Percentiles rank a stretch among this genome's conserved stretches.
Conservation (phyloP, 2,797 vertebrate species). For the Gambusia yucatana region DNA sequence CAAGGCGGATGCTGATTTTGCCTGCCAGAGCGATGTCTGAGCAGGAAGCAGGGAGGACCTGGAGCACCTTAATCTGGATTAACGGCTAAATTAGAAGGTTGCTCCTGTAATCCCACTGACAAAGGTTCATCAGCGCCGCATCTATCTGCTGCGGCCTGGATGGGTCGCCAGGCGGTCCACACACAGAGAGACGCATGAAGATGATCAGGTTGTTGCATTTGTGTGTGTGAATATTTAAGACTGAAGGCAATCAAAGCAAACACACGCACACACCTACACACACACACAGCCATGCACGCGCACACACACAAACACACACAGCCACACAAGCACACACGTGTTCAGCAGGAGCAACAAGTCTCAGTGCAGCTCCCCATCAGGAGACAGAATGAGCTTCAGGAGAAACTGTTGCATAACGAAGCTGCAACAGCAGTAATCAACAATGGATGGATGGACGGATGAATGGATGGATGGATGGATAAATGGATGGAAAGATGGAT, state of each 20-base stretch:
- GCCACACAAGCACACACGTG: neutral
- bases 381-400: neutral
- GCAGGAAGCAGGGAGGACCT: slow-evolving; percentile 40
- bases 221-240: neutral
- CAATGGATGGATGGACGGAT: neutral
- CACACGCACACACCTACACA: neutral
- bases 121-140: slow-evolving; percentile 31
- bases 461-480: neutral
- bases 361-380: neutral
- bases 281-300: no score
- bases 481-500: neutral
- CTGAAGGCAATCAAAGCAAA: neutral
- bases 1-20: slow-evolving; percentile 17
- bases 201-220: neutral
- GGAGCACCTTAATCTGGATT: slow-evolving; percentile 73
- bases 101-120: slow-evolving; percentile 59
- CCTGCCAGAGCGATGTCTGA: slow-evolving; percentile 32
- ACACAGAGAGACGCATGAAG: neutral
- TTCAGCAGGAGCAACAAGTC: neutral
- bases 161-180: no score
- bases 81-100: slow-evolving; percentile 65
- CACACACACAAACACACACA: no score
- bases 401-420: neutral
- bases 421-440: neutral
- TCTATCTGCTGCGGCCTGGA: slow-evolving; percentile 21